Evolutionary conservation across 2,797 vertebrate genomes (phyloP), one percentile per base, ranked within the genome.

Genomic region (Nasua narica): DNA sequence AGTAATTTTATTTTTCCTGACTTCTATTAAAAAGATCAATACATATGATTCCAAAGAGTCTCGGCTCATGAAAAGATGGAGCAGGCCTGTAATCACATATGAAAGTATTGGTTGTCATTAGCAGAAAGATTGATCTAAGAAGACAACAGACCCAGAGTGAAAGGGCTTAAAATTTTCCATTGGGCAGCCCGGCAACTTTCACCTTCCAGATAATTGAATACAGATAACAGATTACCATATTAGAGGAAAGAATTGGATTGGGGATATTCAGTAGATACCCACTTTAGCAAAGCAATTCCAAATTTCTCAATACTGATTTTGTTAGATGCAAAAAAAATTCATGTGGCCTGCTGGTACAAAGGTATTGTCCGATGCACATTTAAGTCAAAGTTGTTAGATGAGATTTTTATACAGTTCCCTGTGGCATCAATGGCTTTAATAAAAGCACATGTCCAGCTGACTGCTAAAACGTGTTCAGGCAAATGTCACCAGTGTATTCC

Each of bases 21-120:
- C 99, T 99, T 99, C 99, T 99, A 99, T 99, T 99, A 99, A 99
- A 98, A 98, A 98, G 99, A 99, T 99, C 99, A 99, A 99, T 99
- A 99, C 98, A 96, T 98, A 99, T 98, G 99, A 99, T 99, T 99
- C 99, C 99, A 99, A 98, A 98, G 99, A 99, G 98, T 99, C 99
- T 99, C 98, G 98, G 98, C 98, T 99, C 98, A 97, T 98, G 98
- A 98, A 98, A 99, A 99, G 99, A 99, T 99, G 98, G 98, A 99
- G 98, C 98, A 98, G 98, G 98, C 97, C 97, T 98, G 98, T 99
- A 99, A 99, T 99, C 99, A 98, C 98, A 99, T 98, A 99, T 99
- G 99, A 99, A 99, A 98, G 99, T 99, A 99, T 99, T 99, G 98
- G 99, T 98, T 99, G 99, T 99, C 98, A 98, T 99, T 99, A 99